Percentiles rank a stretch among this genome's conserved stretches.
Conservation (phyloP, 2,888 invertebrate genomes). For the Branchipolynoe longqiensis region DNA sequence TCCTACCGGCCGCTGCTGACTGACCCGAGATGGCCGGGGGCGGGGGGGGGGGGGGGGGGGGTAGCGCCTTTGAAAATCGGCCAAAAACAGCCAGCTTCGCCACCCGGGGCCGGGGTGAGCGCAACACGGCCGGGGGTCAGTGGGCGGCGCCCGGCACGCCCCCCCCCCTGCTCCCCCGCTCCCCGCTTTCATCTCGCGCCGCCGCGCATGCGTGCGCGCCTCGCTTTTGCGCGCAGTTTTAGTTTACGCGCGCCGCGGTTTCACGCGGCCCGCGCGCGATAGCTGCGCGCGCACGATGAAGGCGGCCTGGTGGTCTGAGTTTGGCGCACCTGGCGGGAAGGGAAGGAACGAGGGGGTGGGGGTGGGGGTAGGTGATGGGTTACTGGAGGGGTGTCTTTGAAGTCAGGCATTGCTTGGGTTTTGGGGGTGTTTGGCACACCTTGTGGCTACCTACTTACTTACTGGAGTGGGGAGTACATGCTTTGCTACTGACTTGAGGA, state of each 20-base stretch:
- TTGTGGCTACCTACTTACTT: no score
- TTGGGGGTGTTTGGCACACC: slow-evolving; percentile 19
- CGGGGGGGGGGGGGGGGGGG: not conserved
- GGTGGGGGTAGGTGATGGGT: no score
- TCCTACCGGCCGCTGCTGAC: not conserved
- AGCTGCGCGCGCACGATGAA: slow-evolving; percentile 6
- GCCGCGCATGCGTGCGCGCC: not conserved
- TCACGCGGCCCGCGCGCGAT: not conserved
- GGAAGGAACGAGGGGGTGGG: not conserved
- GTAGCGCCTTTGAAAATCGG: slow-evolving; percentile 19
- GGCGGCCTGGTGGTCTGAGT: not conserved
- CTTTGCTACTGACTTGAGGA: not conserved
- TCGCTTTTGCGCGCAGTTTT: not conserved
- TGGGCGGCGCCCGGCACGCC: not conserved
- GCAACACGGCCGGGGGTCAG: not conserved
- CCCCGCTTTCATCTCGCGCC: not conserved
- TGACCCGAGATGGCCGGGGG: not conserved
- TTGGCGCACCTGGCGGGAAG: not conserved
- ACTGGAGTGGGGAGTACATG: not conserved
- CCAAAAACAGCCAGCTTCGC: not conserved
- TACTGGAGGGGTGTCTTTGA: no score
- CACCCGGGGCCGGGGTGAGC: not conserved
- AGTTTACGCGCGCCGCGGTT: not conserved
- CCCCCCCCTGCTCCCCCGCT: not conserved
- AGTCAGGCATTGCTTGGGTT: not conserved